Base-by-base conservation (phyloP, 2,797 vertebrate species). In the Fratercula arctica region DNA sequence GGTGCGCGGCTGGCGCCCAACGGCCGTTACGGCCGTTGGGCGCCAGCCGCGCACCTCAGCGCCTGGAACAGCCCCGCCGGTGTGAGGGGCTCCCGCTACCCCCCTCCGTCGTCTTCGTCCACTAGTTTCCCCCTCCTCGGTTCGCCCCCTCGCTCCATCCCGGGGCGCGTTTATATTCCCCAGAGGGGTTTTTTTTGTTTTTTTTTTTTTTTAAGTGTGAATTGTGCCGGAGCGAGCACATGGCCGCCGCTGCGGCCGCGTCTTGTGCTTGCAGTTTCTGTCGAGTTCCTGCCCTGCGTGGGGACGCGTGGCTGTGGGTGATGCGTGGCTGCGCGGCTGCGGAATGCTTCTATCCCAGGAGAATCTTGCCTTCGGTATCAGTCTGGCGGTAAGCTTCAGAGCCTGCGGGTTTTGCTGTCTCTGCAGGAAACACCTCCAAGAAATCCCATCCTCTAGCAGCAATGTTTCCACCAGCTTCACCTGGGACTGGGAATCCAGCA, bases 391-490 rank as follows among this genome's bases (percentile, higher is more conserved):
- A 3, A 3, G 15, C 24, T 21, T 67, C 15, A 54, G 33, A 60
- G 53, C 23, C n/a, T 16, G 11, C 21, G 78, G 15, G 48, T 29
- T 85, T 78, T 67, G 26, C 9, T 85, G 13, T 59, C 16, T 26
- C 35, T 51, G 48, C 93, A 98, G 98, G 68, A 98, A 98, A 92
- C 98, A 98, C 12, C 98, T 99, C 90, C 98, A 98, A 96, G 98
- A 99, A 57, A 97, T 98, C 79, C 98, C 98, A 1, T 97, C 98
- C 78, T 94, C 98, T 10, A 96, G 76, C 92, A 96, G 97, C 94
- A 98, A 98, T 76, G 91, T 98, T 28, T 97, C 97, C 70, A 94
- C 97, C 51, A 97, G 96, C 68, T 98, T 98, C 88, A 95, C 97
- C 21, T 97, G 98, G 97, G 94, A 97, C 68, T 98, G 97, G 93